phyloP scores from a whole-genome alignment of 2,113 vertebrate genomes.

The Tragelaphus imberbis region DNA sequence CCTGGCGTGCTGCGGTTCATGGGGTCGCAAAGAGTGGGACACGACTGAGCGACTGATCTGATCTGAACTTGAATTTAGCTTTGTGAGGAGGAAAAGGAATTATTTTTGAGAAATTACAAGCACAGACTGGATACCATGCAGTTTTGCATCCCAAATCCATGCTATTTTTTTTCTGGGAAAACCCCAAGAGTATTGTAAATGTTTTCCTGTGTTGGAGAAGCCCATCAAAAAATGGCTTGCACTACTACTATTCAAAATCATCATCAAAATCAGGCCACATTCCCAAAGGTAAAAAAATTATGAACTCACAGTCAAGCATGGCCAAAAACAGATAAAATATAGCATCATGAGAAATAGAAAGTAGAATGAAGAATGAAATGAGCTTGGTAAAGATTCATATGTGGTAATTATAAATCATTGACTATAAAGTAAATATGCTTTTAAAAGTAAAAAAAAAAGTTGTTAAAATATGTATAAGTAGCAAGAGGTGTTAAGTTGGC shows the following conservation, averaged over 20 bases:
- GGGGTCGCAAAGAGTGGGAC: no score
- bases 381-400: background rate
- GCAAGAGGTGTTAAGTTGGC: background rate
- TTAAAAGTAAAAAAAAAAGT: background rate
- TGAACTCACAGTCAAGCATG: background rate
- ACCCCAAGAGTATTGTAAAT: background rate
- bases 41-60: no score
- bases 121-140: background rate
- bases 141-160: background rate
- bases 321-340: background rate
- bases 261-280: background rate
- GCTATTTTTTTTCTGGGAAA: background rate
- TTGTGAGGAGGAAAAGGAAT: background rate
- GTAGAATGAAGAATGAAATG: background rate
- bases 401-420: background rate
- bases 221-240: background rate
- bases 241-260: background rate
- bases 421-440: background rate
- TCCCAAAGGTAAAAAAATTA: background rate
- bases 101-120: background rate
- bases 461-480: background rate
- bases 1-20: no score
- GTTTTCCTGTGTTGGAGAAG: background rate
- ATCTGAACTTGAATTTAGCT: background rate
- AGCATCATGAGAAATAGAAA: background rate